phyloP scores from a whole-genome alignment of 2,797 vertebrate genomes.

The Rousettus madagascariensis region DNA sequence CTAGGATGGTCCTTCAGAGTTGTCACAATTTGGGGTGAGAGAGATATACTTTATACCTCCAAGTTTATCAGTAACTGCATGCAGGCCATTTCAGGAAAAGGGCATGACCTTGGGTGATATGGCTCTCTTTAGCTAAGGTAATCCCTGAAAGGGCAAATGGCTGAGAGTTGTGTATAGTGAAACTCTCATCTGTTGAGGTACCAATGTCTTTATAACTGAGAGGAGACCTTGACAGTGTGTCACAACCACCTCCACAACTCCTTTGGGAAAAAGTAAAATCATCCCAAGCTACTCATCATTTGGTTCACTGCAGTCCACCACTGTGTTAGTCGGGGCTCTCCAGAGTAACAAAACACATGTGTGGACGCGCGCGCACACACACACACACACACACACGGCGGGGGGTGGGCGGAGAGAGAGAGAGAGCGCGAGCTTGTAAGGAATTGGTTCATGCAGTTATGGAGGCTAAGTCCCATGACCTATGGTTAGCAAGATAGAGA shows the following conservation, averaged over 20 bases:
- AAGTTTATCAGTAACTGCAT: neutral
- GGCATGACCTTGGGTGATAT: neutral
- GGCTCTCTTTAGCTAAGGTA: neutral
- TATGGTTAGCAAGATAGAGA: neutral
- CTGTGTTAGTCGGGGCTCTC: neutral
- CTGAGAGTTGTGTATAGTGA: neutral
- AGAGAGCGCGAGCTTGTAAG: neutral
- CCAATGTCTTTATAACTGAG: neutral
- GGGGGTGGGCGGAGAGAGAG: too few relatives aligned
- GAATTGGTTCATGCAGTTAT: neutral
- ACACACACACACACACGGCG: too few relatives aligned
- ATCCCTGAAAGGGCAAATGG: neutral
- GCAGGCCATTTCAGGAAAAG: neutral
- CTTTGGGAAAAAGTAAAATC: neutral
- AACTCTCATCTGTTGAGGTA: neutral
- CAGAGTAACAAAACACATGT: neutral
- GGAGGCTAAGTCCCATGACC: neutral
- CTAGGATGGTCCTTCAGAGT: neutral
- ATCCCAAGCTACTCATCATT: neutral
- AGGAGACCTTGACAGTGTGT: neutral
- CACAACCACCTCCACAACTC: neutral
- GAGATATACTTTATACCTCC: neutral
- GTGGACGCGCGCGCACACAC: too few relatives aligned
- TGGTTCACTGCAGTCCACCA: neutral
- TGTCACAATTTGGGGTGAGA: neutral